These are phyloP conservation scores for Orthonevra nobilis DNA, from an alignment of 2,888 invertebrate species.

Conservation along the genomic window DNA sequence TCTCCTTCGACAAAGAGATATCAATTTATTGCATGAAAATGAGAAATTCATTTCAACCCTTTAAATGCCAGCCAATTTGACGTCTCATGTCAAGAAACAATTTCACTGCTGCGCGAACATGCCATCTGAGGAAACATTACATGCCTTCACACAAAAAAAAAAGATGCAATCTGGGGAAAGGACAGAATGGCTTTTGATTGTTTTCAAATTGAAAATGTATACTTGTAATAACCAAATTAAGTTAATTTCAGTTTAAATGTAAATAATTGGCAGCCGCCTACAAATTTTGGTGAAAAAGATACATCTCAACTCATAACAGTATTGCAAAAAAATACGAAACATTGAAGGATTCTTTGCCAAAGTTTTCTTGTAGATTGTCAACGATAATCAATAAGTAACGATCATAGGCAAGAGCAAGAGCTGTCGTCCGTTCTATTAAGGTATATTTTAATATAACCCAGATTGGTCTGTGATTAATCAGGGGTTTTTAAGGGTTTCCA, in stretches of 20 bases:
- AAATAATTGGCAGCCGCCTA: constrained; percentile 27
- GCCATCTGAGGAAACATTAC: constrained; percentile 42
- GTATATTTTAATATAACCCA: too few relatives aligned
- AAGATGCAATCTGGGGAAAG: background rate
- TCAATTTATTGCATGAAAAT: constrained; percentile 64
- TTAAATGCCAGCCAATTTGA: constrained; percentile 76
- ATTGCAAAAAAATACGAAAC: too few relatives aligned
- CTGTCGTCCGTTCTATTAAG: too few relatives aligned
- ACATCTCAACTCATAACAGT: too few relatives aligned
- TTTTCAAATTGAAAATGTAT: constrained; percentile 59
- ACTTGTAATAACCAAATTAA: constrained; percentile 60
- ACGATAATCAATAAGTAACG: too few relatives aligned
- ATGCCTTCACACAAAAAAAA: too few relatives aligned
- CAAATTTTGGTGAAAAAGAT: too few relatives aligned
- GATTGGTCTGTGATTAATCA: too few relatives aligned
- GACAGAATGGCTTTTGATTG: constrained; percentile 50
- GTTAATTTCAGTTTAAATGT: constrained; percentile 41
- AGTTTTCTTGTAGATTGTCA: too few relatives aligned
- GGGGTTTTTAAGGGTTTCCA: too few relatives aligned
- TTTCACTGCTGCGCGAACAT: constrained; percentile 72
- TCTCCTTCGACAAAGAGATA: constrained; percentile 53
- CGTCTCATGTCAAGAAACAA: constrained; percentile 80
- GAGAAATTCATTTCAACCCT: constrained; percentile 62
- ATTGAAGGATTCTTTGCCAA: too few relatives aligned
- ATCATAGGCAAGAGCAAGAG: too few relatives aligned